phyloP scores from a whole-genome alignment of 92 coral and sea anemone species.

The Actinernus sp. region DNA sequence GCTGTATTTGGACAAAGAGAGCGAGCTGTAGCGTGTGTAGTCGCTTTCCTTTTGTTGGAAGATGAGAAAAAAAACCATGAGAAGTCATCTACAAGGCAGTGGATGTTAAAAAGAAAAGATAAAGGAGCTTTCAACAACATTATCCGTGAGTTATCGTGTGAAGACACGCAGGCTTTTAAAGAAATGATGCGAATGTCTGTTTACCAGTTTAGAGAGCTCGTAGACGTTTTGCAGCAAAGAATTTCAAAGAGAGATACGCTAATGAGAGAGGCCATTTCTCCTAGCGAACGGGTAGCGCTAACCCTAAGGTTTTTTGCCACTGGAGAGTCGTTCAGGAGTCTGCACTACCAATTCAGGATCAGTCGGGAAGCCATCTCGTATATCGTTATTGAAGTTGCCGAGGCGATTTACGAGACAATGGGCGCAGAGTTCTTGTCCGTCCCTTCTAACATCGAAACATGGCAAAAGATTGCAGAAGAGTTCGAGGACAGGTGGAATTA shows the following conservation, averaged over 20 bases:
- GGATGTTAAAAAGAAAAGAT: too few relatives aligned
- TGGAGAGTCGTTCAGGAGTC: slow-evolving; percentile 44
- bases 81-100: too few relatives aligned
- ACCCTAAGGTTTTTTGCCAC: slow-evolving; percentile 65
- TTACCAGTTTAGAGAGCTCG: too few relatives aligned
- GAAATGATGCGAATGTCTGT: too few relatives aligned
- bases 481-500: slow-evolving; percentile 66
- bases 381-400: slow-evolving; percentile 46
- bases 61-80: too few relatives aligned
- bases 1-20: too few relatives aligned
- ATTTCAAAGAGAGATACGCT: slow-evolving; percentile 12
- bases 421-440: slow-evolving; percentile 30
- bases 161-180: too few relatives aligned
- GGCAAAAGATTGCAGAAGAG: slow-evolving; percentile 49
- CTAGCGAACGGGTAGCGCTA: slow-evolving; percentile 49
- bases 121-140: too few relatives aligned
- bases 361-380: slow-evolving; percentile 29
- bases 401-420: slow-evolving; percentile 35
- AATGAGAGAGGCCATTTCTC: slow-evolving; percentile 51
- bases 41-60: too few relatives aligned
- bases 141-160: too few relatives aligned
- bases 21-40: too few relatives aligned
- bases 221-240: too few relatives aligned
- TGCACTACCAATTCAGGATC: slow-evolving; percentile 43
- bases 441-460: slow-evolving; percentile 22